Conservation (phyloP, 2,888 invertebrate species). For the Acronicta psi region DNA sequence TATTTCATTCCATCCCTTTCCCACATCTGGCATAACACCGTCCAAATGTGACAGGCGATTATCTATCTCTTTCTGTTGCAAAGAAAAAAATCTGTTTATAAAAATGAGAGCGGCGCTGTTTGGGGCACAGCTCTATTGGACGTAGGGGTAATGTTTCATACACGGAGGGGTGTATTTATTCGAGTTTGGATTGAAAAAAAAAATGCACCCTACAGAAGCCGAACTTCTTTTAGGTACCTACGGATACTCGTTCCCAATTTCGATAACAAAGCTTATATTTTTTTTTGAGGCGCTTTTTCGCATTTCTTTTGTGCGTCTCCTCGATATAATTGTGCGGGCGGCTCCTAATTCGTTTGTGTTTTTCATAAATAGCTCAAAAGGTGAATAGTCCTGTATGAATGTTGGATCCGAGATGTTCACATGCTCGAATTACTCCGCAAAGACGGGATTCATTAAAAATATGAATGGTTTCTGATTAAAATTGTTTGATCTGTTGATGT, state of each 20-base stretch:
- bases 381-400: conserved; percentile 60
- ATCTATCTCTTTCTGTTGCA: conserved; percentile 70
- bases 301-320: conserved; percentile 70
- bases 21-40: conserved; percentile 41
- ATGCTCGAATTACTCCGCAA: conserved; percentile 68
- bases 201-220: conserved; percentile 81
- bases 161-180: conserved; percentile 84
- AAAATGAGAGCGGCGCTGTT: conserved; percentile 82
- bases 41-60: conserved; percentile 57
- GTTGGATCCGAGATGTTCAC: conserved; percentile 67
- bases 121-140: conserved; percentile 80
- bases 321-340: conserved; percentile 80
- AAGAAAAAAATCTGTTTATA: conserved; percentile 88
- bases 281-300: conserved; percentile 65
- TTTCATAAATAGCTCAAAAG: conserved; percentile 69
- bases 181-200: conserved; percentile 78
- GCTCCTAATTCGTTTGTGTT: conserved; percentile 74
- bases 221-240: conserved; percentile 83
- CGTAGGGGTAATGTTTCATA: conserved; percentile 87
- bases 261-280: conserved; percentile 87
- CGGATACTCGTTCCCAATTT: conserved; percentile 84
- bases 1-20: conserved; percentile 80
- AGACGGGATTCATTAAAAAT: conserved; percentile 66
- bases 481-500: conserved; percentile 54
- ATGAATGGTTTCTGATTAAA: conserved; percentile 65